Percentiles rank a stretch among this genome's conserved stretches.
Evolutionary conservation across 2,797 vertebrate genomes (phyloP).

Genomic region (Sebastolobus alascanus): DNA sequence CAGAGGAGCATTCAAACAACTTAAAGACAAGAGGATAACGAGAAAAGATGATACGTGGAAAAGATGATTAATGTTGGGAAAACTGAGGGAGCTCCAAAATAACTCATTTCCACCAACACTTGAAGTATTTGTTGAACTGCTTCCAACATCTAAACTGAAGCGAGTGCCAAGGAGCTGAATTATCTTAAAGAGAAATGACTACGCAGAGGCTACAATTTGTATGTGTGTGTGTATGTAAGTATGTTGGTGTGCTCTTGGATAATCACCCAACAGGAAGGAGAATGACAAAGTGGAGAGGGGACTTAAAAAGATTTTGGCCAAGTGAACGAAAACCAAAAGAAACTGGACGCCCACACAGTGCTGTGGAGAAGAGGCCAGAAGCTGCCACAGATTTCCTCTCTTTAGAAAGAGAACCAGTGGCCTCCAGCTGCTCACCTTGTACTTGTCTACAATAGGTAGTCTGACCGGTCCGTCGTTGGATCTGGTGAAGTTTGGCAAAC

Average conservation of each 20-base stretch:
- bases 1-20: slow-evolving; percentile 21
- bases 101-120: slow-evolving; percentile 39
- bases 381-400: not conserved
- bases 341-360: slow-evolving; percentile 27
- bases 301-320: slow-evolving; percentile 25
- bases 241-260: slow-evolving; percentile 32
- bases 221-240: slow-evolving; percentile 8
- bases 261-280: slow-evolving; percentile 30
- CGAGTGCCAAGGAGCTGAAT: slow-evolving; percentile 51
- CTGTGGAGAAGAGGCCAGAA: not conserved
- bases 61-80: slow-evolving; percentile 22
- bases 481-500: slow-evolving; percentile 97
- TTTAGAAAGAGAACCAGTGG: not conserved
- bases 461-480: slow-evolving; percentile 95
- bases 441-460: slow-evolving; percentile 99
- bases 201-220: slow-evolving; percentile 25
- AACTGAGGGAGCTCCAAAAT: slow-evolving; percentile 29
- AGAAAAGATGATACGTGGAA: slow-evolving; percentile 16
- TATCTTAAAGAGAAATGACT: slow-evolving; percentile 45
- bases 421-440: slow-evolving; percentile 89
- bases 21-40: slow-evolving; percentile 28
- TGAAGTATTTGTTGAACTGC: slow-evolving; percentile 33
- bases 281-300: slow-evolving; percentile 35
- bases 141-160: slow-evolving; percentile 51
- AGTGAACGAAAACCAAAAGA: slow-evolving; percentile 31